Evolutionary conservation across 2,888 invertebrate genomes (phyloP).

Genomic region (Conus canariensis): DNA sequence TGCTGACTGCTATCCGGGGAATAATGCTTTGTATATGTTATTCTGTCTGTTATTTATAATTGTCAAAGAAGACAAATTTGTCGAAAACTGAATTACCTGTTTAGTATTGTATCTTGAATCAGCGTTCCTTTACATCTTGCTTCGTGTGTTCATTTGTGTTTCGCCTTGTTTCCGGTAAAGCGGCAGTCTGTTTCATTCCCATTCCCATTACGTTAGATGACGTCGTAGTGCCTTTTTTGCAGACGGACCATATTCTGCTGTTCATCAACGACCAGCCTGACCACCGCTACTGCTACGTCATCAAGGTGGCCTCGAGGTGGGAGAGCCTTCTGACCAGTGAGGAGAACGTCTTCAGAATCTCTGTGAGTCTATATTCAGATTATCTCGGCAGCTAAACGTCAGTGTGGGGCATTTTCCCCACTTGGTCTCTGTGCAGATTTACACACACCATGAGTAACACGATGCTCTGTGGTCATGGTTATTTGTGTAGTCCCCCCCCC

Average conservation of each 20-base stretch:
- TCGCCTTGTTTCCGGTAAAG: not conserved
- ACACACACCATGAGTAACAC: too few species aligned
- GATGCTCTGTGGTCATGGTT: too few species aligned
- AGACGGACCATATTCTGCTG: slow-evolving; percentile 25
- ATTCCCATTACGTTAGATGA: not conserved
- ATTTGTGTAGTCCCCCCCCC: not conserved
- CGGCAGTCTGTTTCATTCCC: too few species aligned
- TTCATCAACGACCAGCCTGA: slow-evolving; percentile 32
- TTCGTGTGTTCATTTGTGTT: not conserved
- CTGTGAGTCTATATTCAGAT: not conserved
- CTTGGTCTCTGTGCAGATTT: not conserved
- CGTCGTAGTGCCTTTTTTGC: not conserved
- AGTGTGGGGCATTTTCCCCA: too few species aligned
- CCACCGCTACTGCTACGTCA: slow-evolving; percentile 35
- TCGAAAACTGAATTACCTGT: too few species aligned
- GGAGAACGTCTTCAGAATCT: slow-evolving; percentile 27
- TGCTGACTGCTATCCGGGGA: too few species aligned
- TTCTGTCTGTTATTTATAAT: too few species aligned
- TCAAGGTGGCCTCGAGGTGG: slow-evolving; percentile 24
- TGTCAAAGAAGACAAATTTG: too few species aligned
- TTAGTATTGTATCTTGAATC: not conserved
- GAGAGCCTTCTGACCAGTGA: not conserved
- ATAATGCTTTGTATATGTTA: too few species aligned
- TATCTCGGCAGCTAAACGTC: too few species aligned
- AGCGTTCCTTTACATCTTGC: too few species aligned